Evolutionary conservation across 1,140 invertebrate species (phyloP).

Genomic region (Octopus sinensis): DNA sequence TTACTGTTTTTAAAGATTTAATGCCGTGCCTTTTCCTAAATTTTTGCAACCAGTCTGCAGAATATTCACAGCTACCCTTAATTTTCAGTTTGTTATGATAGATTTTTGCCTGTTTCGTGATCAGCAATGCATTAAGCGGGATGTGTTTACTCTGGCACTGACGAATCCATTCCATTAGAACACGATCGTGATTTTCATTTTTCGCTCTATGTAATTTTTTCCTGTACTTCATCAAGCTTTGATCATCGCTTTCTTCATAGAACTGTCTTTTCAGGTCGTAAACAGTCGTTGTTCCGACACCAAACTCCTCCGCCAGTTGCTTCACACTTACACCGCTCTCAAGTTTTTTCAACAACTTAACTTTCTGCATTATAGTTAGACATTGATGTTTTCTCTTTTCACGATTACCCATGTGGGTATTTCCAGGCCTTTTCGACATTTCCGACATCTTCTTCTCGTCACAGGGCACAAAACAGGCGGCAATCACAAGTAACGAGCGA

Average conservation of each 20-base stretch:
- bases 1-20: neutral
- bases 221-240: neutral
- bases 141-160: neutral
- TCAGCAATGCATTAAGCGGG: neutral
- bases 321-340: neutral
- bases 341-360: constrained; percentile 1
- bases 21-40: neutral
- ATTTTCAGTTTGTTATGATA: constrained; percentile 8
- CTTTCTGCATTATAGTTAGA: neutral
- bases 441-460: too few species aligned
- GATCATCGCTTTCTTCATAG: neutral
- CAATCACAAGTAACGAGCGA: too few species aligned
- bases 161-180: neutral
- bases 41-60: neutral
- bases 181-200: neutral
- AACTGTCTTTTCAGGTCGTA: neutral
- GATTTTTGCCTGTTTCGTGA: neutral
- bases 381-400: too few species aligned
- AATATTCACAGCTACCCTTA: neutral
- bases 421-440: too few species aligned
- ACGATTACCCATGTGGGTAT: too few species aligned
- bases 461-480: too few species aligned
- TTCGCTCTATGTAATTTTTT: neutral
- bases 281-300: neutral
- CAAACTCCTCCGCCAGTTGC: neutral